Evolutionary conservation across 2,888 invertebrate genomes (phyloP), one percentile per base, ranked within the genome.

Genomic region (Leptinotarsa peninsularis): DNA sequence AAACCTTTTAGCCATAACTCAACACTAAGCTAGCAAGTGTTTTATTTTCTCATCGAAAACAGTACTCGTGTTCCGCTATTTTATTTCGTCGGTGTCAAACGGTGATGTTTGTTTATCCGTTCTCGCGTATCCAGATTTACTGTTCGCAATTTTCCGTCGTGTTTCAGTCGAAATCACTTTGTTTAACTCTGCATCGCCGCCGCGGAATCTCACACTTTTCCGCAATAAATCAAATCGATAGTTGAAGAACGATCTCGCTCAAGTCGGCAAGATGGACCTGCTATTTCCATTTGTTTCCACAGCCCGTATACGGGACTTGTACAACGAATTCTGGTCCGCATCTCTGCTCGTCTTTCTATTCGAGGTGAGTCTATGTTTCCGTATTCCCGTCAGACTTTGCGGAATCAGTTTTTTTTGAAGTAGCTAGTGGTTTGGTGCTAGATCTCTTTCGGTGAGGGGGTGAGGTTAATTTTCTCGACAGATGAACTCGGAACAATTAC

Each of bases 181-280:
- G n/a, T 63, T 63, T 63, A 63, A 33, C 43, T 33, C 23, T 33
- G n/a, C 33, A 5, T 17, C 52, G 52, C 63, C 10, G 43, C 43
- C n/a, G n/a, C 63, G 17, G 33, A 63, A 63, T 43, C 63, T 63
- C 43, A 1, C 17, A 13, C 27, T 63, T n/a, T 33, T 63, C 63
- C n/a, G 63, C 43, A 43, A 18, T 63, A n/a, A 43, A 63, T 63
- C 63, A 43, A 63, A 63, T 33, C 63, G 43, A 60, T 60, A 23
- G 14, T 60, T 27, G 18, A 52, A 52, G n/a, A 63, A 63, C n/a
- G 63, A n/a, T 63, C 13, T 58, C 21, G 14, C 23, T 17, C n/a
- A 43, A 33, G 63, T 33, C 63, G 4, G 15, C 27, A 33, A 63
- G 33, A 63, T 63, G 14, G 3, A 63, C 33, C 63, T n/a, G 33